A percentile compares a stretch with the other conserved stretches of the same genome.
These are phyloP conservation scores for Aleiodes leptofemur DNA, from an alignment of 2,888 invertebrate genomes.

Conservation along the genomic window DNA sequence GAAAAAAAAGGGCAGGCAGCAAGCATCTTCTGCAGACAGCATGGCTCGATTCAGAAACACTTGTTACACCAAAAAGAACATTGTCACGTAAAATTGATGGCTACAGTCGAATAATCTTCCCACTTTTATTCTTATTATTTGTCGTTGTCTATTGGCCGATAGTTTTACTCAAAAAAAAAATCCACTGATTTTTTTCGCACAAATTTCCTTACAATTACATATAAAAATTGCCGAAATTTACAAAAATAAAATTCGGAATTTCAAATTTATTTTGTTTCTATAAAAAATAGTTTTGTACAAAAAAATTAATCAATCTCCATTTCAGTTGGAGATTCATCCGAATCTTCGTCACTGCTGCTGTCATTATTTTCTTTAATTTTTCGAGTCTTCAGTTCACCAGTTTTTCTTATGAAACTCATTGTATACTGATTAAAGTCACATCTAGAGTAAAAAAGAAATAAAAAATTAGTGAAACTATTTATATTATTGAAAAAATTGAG, in stretches of 20 bases:
- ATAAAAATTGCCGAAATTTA: neutral
- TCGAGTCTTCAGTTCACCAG: constrained; percentile 75
- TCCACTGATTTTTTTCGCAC: constrained; percentile 50
- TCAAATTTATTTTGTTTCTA: constrained; percentile 8
- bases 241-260: constrained; percentile 4
- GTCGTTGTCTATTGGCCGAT: constrained; percentile 88
- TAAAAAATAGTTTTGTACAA: constrained; percentile 17
- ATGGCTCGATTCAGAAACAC: constrained; percentile 71
- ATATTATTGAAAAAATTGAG: no score
- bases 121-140: constrained; percentile 86
- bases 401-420: constrained; percentile 81
- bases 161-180: constrained; percentile 80
- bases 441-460: constrained; percentile 77
- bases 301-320: constrained; percentile 59
- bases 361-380: constrained; percentile 47
- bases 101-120: constrained; percentile 86
- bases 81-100: constrained; percentile 88
- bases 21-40: constrained; percentile 69
- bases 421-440: constrained; percentile 94
- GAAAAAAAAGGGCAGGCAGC: constrained; percentile 64
- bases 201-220: constrained; percentile 27
- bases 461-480: constrained; percentile 26
- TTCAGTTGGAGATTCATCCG: constrained; percentile 63
- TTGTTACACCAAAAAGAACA: constrained; percentile 78
- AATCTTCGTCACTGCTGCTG: constrained; percentile 64